Percentiles rank a stretch among this genome's conserved stretches.
These are phyloP conservation scores for Steinernema khuongi DNA, from an alignment of 1,140 invertebrate species.

Conservation along the genomic window DNA sequence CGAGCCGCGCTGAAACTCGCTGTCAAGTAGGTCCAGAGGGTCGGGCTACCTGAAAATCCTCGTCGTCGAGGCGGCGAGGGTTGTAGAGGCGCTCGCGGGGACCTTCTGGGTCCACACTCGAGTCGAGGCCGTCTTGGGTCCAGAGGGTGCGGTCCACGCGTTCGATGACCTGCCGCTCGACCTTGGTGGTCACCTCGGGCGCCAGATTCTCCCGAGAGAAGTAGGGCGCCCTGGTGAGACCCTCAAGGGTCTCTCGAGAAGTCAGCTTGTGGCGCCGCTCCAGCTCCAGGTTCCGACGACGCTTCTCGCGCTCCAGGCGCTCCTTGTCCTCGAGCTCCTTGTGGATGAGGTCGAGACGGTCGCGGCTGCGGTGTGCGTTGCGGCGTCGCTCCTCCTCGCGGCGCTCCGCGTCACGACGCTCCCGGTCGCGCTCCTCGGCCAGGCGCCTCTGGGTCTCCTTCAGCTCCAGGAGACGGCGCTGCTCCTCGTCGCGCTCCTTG, in stretches of 20 bases:
- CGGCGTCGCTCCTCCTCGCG: slow-evolving; percentile 22
- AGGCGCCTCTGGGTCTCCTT: slow-evolving; percentile 46
- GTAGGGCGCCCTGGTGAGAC: slow-evolving; percentile 53
- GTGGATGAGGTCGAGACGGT: slow-evolving; percentile 45
- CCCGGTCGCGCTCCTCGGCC: slow-evolving; percentile 44
- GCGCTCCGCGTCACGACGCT: slow-evolving; percentile 32
- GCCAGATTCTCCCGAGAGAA: slow-evolving; percentile 52
- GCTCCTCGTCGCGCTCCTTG: slow-evolving; percentile 42
- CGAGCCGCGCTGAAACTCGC: slow-evolving; percentile 5
- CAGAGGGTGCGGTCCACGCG: slow-evolving; percentile 57
- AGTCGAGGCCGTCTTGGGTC: slow-evolving; percentile 44
- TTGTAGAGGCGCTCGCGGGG: slow-evolving; percentile 44
- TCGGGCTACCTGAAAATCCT: slow-evolving; percentile 21
- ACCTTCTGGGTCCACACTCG: slow-evolving; percentile 23
- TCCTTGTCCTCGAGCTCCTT: slow-evolving; percentile 53
- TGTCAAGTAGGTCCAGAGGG: slow-evolving; percentile 30
- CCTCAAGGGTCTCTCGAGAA: slow-evolving; percentile 56
- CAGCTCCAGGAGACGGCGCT: slow-evolving; percentile 48
- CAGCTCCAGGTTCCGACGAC: slow-evolving; percentile 15
- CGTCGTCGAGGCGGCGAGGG: slow-evolving; percentile 36
- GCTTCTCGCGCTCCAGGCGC: slow-evolving; percentile 46
- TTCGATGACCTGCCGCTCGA: slow-evolving; percentile 49
- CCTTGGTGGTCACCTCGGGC: slow-evolving; percentile 57
- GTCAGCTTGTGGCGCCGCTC: slow-evolving; percentile 41
- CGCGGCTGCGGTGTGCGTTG: slow-evolving; percentile 28